phyloP scores from a whole-genome alignment of 2,888 invertebrate genomes.

The Eupithecia vulgata region DNA sequence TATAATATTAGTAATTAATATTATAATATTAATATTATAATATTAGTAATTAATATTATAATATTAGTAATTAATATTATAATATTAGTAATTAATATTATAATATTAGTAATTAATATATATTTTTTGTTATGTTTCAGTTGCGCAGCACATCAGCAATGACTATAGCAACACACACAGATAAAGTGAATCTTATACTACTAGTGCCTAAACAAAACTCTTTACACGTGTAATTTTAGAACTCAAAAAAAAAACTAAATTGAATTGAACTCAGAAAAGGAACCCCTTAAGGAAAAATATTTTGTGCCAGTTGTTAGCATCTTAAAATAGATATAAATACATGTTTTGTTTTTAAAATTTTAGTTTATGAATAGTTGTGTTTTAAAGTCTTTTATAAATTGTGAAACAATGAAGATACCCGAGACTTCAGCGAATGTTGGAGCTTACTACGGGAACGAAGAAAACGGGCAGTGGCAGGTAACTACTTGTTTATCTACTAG shows the following conservation, averaged over 20 bases:
- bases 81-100: no score
- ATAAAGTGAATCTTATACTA: conserved; percentile 53
- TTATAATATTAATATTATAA: no score
- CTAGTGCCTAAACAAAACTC: conserved; percentile 54
- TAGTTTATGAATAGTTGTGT: conserved; percentile 53
- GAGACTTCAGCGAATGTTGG: conserved; percentile 75
- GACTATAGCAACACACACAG: conserved; percentile 59
- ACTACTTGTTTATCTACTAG: conserved; percentile 20
- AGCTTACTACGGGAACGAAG: conserved; percentile 77
- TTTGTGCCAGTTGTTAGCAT: conserved; percentile 35
- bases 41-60: no score
- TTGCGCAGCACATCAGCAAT: conserved; percentile 67
- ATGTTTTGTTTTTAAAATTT: conserved; percentile 39
- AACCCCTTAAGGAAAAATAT: conserved; percentile 12
- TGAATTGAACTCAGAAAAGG: conserved; percentile 9
- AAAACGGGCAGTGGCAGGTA: conserved; percentile 80
- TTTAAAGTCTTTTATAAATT: conserved; percentile 18
- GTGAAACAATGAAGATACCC: conserved; percentile 76
- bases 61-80: no score
- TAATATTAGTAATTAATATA: neutral
- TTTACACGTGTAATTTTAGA: conserved; percentile 37
- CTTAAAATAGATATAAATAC: conserved; percentile 32
- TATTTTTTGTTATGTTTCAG: conserved; percentile 49
- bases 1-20: no score
- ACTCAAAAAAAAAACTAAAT: conserved; percentile 22